A percentile compares a stretch with the other conserved stretches of the same genome.
Evolutionary conservation across 2,113 vertebrate genomes (phyloP).

Genomic region (Zosterops lateralis): DNA sequence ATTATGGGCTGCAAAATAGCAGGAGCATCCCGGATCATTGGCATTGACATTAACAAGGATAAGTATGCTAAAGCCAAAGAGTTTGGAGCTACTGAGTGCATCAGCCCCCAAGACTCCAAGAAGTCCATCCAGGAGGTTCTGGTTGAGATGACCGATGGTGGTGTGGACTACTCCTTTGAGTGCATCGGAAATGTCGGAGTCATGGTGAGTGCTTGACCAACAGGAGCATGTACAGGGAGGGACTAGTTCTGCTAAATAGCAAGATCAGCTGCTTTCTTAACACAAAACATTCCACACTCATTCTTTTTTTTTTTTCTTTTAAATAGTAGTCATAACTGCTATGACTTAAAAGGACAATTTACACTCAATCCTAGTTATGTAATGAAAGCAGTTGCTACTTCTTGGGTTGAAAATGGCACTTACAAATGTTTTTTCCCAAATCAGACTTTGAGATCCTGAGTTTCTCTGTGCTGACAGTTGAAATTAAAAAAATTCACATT

Average conservation of each 20-base stretch:
- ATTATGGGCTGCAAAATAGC: constrained; percentile 82
- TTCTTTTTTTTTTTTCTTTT: neutral
- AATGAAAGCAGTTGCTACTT: neutral
- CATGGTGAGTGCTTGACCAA: constrained; percentile 69
- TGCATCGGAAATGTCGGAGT: constrained; percentile 79
- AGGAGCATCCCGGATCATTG: constrained; percentile 79
- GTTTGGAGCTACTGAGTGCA: constrained; percentile 79
- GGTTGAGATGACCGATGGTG: constrained; percentile 76
- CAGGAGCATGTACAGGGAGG: neutral
- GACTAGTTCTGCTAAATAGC: neutral
- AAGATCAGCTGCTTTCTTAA: neutral
- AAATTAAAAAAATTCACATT: neutral
- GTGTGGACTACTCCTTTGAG: constrained; percentile 82
- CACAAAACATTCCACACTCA: neutral
- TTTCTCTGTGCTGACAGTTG: neutral
- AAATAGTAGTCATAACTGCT: neutral
- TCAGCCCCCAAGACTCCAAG: constrained; percentile 74
- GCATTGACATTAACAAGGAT: constrained; percentile 76
- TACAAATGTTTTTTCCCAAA: neutral
- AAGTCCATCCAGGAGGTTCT: constrained; percentile 81
- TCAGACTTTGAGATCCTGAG: neutral
- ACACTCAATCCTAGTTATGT: neutral
- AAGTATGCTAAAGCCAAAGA: constrained; percentile 77
- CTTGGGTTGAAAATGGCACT: neutral
- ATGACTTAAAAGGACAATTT: neutral